phyloP scores from a whole-genome alignment of 2,888 invertebrate species.

The Deilephila elpenor region DNA sequence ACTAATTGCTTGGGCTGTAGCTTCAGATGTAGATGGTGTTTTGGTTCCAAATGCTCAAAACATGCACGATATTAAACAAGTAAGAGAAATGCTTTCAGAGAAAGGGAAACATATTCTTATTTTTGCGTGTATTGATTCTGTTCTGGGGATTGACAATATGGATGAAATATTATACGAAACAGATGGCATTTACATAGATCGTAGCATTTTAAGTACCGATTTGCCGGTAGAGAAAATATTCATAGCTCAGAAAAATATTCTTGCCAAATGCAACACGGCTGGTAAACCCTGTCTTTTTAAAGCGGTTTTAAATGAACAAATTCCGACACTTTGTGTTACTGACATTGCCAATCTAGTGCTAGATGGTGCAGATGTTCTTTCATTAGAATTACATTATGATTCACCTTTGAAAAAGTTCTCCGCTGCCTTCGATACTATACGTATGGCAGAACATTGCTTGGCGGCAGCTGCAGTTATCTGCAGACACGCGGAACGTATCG shows the following conservation, averaged over 20 bases:
- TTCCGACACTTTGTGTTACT: conserved; percentile 90
- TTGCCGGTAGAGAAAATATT: conserved; percentile 95
- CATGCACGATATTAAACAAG: conserved; percentile 60
- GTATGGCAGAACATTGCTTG: conserved; percentile 87
- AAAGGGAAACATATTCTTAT: conserved; percentile 76
- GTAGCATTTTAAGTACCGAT: conserved; percentile 93
- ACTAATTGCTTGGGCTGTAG: conserved; percentile 76
- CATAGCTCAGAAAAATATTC: conserved; percentile 93
- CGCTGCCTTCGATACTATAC: conserved; percentile 62
- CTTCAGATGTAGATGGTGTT: conserved; percentile 74
- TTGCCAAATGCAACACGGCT: conserved; percentile 91
- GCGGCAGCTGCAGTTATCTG: conserved; percentile 90
- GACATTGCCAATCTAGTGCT: conserved; percentile 97
- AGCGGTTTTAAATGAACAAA: conserved; percentile 93
- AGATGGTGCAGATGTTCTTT: conserved; percentile 95
- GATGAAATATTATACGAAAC: conserved; percentile 90
- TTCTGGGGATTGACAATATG: conserved; percentile 75
- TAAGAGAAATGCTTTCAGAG: conserved; percentile 63
- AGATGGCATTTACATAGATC: conserved; percentile 95
- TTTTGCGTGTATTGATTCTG: conserved; percentile 71
- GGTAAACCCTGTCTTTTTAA: conserved; percentile 96
- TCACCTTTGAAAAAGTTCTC: conserved; percentile 70
- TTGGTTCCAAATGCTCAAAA: conserved; percentile 67
- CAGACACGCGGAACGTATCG: conserved; percentile 93
- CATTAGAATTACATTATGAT: conserved; percentile 87